A percentile compares a stretch with the other conserved stretches of the same genome.
Conservation (phyloP, 1,140 invertebrate genomes). For the Drosophila asahinai region DNA sequence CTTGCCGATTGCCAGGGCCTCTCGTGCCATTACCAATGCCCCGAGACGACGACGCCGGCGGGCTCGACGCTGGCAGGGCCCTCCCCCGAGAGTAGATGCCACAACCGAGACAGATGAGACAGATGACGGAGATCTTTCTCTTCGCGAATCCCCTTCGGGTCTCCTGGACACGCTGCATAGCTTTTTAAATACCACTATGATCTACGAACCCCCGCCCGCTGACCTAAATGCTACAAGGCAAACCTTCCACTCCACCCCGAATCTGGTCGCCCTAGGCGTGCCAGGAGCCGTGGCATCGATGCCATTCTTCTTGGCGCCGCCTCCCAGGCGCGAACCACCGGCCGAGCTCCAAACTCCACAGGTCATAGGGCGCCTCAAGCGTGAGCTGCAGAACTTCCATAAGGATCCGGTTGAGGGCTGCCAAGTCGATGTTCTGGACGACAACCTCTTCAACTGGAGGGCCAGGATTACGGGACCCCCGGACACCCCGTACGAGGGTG, state of each 20-base stretch:
- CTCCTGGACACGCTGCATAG: no score
- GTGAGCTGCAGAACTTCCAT: constrained; percentile 5
- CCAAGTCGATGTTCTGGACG: not conserved
- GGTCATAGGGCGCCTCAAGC: not conserved
- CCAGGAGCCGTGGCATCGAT: not conserved
- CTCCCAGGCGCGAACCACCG: no score
- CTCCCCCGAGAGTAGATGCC: no score
- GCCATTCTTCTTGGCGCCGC: no score
- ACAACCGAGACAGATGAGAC: not conserved
- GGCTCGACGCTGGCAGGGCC: no score
- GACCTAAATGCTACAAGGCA: no score
- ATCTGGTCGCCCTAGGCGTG: no score
- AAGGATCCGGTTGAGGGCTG: constrained; percentile 17
- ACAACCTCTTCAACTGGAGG: constrained; percentile 30
- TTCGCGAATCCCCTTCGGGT: no score
- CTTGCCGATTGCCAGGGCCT: not conserved
- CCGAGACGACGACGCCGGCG: not conserved
- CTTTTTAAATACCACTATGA: no score
- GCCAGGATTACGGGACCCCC: constrained; percentile 86
- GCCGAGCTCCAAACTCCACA: no score
- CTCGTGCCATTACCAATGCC: not conserved
- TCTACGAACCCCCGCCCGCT: no score
- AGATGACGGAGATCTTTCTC: not conserved
- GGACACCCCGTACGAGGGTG: constrained; percentile 92
- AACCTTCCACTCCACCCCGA: no score